phyloP scores from a whole-genome alignment of 2,888 invertebrate genomes.

The Archips xylosteana region DNA sequence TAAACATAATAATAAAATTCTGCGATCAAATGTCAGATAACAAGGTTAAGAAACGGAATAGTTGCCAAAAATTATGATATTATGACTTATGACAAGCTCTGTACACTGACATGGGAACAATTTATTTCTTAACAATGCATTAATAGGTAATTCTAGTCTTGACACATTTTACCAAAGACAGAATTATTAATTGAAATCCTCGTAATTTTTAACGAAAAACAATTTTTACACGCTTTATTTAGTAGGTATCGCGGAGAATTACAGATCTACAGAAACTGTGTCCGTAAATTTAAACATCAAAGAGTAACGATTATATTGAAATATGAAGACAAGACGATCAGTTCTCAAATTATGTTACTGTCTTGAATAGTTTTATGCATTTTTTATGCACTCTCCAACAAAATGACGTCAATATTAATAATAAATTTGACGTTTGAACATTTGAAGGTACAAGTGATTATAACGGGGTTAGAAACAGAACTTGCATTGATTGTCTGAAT shows the following conservation, averaged over 20 bases:
- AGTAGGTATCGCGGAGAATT: too few species aligned
- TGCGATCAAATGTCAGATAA: too few species aligned
- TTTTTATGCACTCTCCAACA: constrained; percentile 11
- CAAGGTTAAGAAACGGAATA: neutral
- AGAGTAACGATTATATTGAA: constrained; percentile 20
- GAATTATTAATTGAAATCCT: too few species aligned
- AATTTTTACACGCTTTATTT: too few species aligned
- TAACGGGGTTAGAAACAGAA: neutral
- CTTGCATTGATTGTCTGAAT: neutral
- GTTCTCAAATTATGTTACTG: constrained; percentile 14
- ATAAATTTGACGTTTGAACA: neutral
- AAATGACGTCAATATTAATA: constrained; percentile 8
- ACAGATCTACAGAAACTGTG: neutral
- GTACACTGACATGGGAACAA: too few species aligned
- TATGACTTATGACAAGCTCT: too few species aligned
- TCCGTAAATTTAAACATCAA: constrained; percentile 19
- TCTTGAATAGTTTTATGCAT: constrained; percentile 21
- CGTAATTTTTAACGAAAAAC: too few species aligned
- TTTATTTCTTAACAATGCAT: too few species aligned
- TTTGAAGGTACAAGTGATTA: neutral
- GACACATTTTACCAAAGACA: too few species aligned
- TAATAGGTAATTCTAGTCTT: too few species aligned
- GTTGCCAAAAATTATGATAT: neutral
- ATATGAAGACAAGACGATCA: constrained; percentile 26
- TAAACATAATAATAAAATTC: too few species aligned